These are phyloP conservation scores for Rhinogobio ventralis DNA, from an alignment of 2,797 vertebrate species.

Conservation along the genomic window DNA sequence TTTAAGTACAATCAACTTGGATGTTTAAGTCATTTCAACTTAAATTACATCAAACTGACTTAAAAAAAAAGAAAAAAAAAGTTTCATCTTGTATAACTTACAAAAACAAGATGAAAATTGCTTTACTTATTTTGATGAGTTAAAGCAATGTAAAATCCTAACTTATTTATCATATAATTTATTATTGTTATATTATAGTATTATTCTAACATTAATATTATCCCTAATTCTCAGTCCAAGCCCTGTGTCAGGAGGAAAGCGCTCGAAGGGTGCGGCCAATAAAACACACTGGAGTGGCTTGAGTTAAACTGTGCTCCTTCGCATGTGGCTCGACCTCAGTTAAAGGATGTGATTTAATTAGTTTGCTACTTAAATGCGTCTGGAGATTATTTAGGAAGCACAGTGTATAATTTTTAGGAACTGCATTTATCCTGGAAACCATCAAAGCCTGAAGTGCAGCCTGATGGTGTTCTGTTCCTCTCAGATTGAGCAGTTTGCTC, in stretches of 20 bases:
- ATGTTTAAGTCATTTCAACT: too few relatives aligned
- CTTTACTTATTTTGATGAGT: too few relatives aligned
- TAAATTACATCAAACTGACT: too few relatives aligned
- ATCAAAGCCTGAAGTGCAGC: constrained; percentile 49
- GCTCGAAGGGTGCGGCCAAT: constrained; percentile 79
- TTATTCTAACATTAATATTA: too few relatives aligned
- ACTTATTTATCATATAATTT: too few relatives aligned
- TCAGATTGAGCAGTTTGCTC: not conserved
- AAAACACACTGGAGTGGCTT: constrained; percentile 81
- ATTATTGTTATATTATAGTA: too few relatives aligned
- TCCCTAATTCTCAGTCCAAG: too few relatives aligned
- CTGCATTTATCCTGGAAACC: constrained; percentile 72
- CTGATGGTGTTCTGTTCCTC: not conserved
- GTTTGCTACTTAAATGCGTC: constrained; percentile 80
- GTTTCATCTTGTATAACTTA: too few relatives aligned
- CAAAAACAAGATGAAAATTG: too few relatives aligned
- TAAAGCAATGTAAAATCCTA: too few relatives aligned
- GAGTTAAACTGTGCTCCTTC: constrained; percentile 78
- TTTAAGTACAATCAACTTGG: too few relatives aligned
- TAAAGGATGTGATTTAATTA: constrained; percentile 85
- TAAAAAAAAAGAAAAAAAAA: too few relatives aligned
- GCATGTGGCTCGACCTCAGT: constrained; percentile 82
- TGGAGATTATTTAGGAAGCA: constrained; percentile 81
- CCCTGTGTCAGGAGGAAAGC: not conserved
- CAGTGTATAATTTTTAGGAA: constrained; percentile 78